Base-by-base conservation (phyloP, 2,113 vertebrate species). In the Penelope pileata region DNA sequence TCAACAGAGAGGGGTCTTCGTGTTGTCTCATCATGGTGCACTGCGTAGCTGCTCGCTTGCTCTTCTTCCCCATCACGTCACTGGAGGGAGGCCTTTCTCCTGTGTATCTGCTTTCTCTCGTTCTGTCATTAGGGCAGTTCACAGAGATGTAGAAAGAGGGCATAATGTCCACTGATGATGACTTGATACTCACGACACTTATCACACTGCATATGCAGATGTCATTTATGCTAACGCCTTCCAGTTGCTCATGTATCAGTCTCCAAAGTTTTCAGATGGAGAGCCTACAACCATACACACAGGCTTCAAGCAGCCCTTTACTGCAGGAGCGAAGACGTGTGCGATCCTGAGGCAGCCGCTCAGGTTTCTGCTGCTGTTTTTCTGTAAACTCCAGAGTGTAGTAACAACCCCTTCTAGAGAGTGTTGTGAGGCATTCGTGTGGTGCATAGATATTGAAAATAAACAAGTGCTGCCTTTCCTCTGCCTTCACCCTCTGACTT, bases 21-120 rank as follows among this genome's bases (percentile, higher is more conserved):
- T 24, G 0, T 48, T 47, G 54, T 27, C 68, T 45, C 77, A 42
- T 38, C 73, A 1, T 1, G 4, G 30, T 21, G 62, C 24, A 7
- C 93, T 45, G 27, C 3, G 2, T 38, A 0, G 42, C 60, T 56
- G 1, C 43, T 82, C 10, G 0, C 76, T 78, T 43, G 43, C 53
- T 92, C 69, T 82, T 79, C 94, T 92, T 90, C 92, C 69, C 74
- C 27, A 2, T 69, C 54, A 6, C 47, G 92, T 94, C 90, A 88
- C 83, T 93, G 94, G 92, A 94, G 94, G 96, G 83, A 96, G 88
- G 88, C 88, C 72, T 90, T 96, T 93, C 94, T 93, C 93, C 75
- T 90, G 85, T 16, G 5, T 75, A 29, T 88, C 85, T 51, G 54
- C 27, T 1, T 36, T 63, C 56, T 26, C 77, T 45, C n/a, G 7